Evolutionary conservation across 2,113 vertebrate species (phyloP).

Genomic region (Sinocyclocheilus maitianheensis): DNA sequence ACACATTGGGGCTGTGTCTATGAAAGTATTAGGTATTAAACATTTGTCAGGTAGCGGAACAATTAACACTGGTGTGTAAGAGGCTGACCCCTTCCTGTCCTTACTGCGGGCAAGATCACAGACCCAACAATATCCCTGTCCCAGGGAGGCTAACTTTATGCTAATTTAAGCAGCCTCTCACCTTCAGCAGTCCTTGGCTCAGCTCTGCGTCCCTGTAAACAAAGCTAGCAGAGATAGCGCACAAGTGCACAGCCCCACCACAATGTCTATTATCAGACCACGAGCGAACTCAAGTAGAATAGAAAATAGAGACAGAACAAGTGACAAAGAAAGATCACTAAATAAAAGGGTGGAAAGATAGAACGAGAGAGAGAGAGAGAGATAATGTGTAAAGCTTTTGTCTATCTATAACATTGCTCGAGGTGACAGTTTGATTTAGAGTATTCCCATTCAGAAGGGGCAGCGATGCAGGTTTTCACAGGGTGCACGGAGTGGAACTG

Average conservation of each 20-base stretch:
- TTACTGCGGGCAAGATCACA: slow-evolving; percentile 88
- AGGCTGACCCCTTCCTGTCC: slow-evolving; percentile 82
- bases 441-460: slow-evolving; percentile 64
- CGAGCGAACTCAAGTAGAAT: slow-evolving; percentile 1
- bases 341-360: slow-evolving; percentile 16
- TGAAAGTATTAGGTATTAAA: slow-evolving; percentile 75
- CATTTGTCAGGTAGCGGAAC: slow-evolving; percentile 79
- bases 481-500: slow-evolving; percentile 65
- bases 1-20: slow-evolving; percentile 27
- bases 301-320: slow-evolving; percentile 10
- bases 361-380: slow-evolving; percentile 19
- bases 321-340: background rate
- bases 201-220: slow-evolving; percentile 82
- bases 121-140: slow-evolving; percentile 73
- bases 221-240: slow-evolving; percentile 72
- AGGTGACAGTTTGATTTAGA: slow-evolving; percentile 69
- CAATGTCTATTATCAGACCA: slow-evolving; percentile 25
- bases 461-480: slow-evolving; percentile 63
- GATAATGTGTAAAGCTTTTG: slow-evolving; percentile 16
- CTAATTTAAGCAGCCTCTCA: slow-evolving; percentile 86
- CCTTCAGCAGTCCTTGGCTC: slow-evolving; percentile 91
- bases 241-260: slow-evolving; percentile 55
- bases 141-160: slow-evolving; percentile 83
- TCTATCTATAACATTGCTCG: slow-evolving; percentile 72
- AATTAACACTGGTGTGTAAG: slow-evolving; percentile 83